phyloP scores from a whole-genome alignment of 2,888 invertebrate genomes.

The Balanococcus diminutus region DNA sequence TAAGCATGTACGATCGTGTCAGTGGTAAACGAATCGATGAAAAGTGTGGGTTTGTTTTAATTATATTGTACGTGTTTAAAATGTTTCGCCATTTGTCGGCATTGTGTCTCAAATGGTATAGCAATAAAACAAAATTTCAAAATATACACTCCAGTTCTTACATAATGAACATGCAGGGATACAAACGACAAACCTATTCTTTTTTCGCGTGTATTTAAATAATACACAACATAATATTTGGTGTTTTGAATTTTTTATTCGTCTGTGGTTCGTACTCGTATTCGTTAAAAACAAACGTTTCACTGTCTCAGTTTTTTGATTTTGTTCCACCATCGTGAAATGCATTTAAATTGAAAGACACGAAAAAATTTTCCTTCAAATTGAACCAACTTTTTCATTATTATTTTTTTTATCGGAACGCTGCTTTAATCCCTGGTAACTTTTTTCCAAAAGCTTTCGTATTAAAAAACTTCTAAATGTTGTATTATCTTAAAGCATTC shows the following conservation, averaged over 20 bases:
- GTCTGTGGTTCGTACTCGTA: background rate
- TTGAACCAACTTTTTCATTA: background rate
- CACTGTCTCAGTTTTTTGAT: background rate
- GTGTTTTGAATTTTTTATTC: background rate
- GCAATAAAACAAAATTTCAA: background rate
- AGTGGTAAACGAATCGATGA: slow-evolving; percentile 22
- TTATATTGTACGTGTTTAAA: background rate
- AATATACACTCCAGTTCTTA: background rate
- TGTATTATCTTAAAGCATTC: background rate
- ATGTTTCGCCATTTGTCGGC: slow-evolving; percentile 12
- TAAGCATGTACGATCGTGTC: slow-evolving; percentile 27
- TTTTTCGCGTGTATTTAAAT: background rate
- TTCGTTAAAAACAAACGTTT: background rate
- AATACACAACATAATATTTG: too few relatives aligned
- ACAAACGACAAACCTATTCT: background rate
- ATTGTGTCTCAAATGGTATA: background rate
- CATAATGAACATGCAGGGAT: background rate
- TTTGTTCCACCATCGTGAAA: background rate
- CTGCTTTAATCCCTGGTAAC: background rate
- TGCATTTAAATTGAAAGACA: background rate
- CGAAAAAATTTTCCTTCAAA: background rate
- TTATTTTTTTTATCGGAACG: background rate
- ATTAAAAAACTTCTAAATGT: background rate
- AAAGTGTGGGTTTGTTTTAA: slow-evolving; percentile 23
- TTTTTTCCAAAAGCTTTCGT: background rate